Evolutionary conservation across 2,888 invertebrate genomes (phyloP).

Genomic region (Heliconius ethilla): DNA sequence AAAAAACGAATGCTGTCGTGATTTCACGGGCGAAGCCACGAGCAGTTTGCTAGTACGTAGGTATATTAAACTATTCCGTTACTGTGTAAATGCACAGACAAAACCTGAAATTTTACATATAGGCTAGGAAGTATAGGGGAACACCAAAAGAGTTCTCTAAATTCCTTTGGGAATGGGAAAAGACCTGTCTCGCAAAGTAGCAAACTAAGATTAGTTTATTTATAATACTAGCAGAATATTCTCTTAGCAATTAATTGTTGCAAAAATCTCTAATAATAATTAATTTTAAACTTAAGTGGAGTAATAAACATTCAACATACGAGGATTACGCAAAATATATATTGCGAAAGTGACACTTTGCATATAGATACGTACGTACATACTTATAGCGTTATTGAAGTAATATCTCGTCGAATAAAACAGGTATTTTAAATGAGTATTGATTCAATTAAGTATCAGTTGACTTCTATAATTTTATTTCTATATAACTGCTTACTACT

Average conservation of each 20-base stretch:
- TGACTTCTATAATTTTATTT: background rate
- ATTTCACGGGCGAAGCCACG: too few species aligned
- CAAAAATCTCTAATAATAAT: constrained; percentile 23
- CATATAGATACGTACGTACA: background rate
- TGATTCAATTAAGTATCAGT: background rate
- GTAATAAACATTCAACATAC: constrained; percentile 19
- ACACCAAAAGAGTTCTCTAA: too few species aligned
- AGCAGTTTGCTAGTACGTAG: too few species aligned
- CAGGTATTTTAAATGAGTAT: background rate
- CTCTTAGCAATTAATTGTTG: background rate
- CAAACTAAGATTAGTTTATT: background rate
- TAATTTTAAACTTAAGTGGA: constrained; percentile 23
- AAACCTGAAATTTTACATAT: too few species aligned
- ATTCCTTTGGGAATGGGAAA: too few species aligned
- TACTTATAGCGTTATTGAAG: constrained; percentile 13
- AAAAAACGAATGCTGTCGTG: too few species aligned
- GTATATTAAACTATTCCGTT: too few species aligned
- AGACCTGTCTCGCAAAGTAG: too few species aligned
- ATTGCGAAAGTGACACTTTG: constrained; percentile 18
- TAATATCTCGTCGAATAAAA: constrained; percentile 3
- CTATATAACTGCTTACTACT: background rate
- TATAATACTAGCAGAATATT: background rate
- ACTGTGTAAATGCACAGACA: too few species aligned
- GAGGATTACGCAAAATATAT: constrained; percentile 21
- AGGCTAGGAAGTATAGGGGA: too few species aligned